These are phyloP conservation scores for Thripadectes ignobilis DNA, from an alignment of 2,797 vertebrate genomes.

Conservation along the genomic window DNA sequence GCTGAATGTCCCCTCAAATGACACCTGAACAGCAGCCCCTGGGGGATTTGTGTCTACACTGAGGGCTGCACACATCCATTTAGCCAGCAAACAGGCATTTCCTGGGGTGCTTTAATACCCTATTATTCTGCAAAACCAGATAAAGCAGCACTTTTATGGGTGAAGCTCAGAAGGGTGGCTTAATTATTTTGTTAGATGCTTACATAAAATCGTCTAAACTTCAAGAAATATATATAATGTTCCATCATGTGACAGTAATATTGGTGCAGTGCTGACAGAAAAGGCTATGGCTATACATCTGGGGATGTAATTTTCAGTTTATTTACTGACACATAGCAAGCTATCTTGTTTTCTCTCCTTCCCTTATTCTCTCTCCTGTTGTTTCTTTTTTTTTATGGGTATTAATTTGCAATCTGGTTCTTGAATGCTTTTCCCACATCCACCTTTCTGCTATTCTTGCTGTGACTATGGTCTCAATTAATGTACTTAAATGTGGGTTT, in stretches of 20 bases:
- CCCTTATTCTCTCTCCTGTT: background rate
- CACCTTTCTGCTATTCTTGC: background rate
- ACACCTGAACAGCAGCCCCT: background rate
- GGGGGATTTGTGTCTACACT: background rate
- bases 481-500: background rate
- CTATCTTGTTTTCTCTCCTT: background rate
- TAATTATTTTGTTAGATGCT: background rate
- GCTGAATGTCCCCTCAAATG: background rate
- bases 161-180: background rate
- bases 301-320: background rate
- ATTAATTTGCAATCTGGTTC: background rate
- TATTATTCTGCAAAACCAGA: conserved; percentile 22
- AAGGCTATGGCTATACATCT: background rate
- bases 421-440: background rate
- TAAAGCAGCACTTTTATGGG: background rate
- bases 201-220: conserved; percentile 1
- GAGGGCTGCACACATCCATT: background rate
- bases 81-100: background rate
- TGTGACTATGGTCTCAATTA: conserved; percentile 27
- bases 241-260: background rate
- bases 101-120: background rate
- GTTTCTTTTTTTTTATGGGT: background rate
- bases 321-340: background rate
- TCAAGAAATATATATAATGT: background rate
- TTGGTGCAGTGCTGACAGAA: background rate